Base-by-base conservation (phyloP, 2,797 vertebrate genomes). In the Enteromius afrohamiltoni region DNA sequence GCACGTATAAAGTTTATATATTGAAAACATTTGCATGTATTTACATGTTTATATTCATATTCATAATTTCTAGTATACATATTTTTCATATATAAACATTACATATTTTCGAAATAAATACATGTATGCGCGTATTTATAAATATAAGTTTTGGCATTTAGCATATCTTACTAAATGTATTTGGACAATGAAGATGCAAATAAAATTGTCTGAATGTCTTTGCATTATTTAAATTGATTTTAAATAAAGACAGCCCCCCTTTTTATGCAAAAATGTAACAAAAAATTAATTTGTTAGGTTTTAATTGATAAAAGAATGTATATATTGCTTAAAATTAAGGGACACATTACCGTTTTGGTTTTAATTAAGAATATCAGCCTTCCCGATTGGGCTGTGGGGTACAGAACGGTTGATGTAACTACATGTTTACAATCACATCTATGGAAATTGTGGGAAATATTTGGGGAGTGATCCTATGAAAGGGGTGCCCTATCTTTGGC, bases 401-500 rank as follows among this genome's bases (percentile, higher is more conserved):
- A 49, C 70, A 26, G 45, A 64, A 10, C 5, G 1, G 16, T 47
- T 45, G 21, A 55, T 51, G 10, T 65, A 4, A 51, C 3, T 51
- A 49, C 23, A 21, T 11, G 21, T 67, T 68, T 34, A 13, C 29
- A 40, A 23, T 51, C 77, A 19, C n/a, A 53, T 21, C 37, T 26
- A 21, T 6, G 17, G 17, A 58, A 29, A 31, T 6, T 70, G n/a
- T 45, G 23, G 13, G 69, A 62, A 64, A 81, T 13, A 67, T 49
- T 19, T 71, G 19, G 37, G 26, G 31, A 9, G 53, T n/a, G 26
- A 71, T 60, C 6, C 19, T 10, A n/a, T 49, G 42, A 65, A 16
- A 17, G 16, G 58, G 31, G 58, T 67, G 73, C 73, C 42, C 53
- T 34, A 76, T 82, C 74, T 83, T 85, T 64, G 10, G 19, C 45